A percentile compares a stretch with the other conserved stretches of the same genome.
Conservation (phyloP, 2,888 invertebrate genomes). For the Melanargia galathea region DNA sequence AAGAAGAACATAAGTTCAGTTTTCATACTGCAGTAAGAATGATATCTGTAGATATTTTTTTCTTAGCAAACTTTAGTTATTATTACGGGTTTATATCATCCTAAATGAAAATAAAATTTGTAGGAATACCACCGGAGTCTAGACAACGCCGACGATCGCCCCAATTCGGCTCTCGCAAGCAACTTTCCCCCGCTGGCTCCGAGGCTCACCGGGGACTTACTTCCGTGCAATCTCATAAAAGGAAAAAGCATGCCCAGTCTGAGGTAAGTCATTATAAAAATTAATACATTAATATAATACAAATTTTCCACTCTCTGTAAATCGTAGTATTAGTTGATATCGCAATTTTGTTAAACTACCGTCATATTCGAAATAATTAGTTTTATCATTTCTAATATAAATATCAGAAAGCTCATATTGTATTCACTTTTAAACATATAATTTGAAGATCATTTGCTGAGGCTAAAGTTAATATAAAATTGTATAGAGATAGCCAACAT, state of each 20-base stretch:
- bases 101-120: constrained; percentile 42
- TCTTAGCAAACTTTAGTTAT: constrained; percentile 39
- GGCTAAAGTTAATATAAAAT: not conserved
- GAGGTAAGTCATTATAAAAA: constrained; percentile 84
- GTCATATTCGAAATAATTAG: not conserved
- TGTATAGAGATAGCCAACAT: not conserved
- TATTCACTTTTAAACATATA: not conserved
- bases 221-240: constrained; percentile 89
- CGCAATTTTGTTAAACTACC: constrained; percentile 7
- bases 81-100: constrained; percentile 19
- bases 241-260: constrained; percentile 98
- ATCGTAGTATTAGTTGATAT: constrained; percentile 37
- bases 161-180: constrained; percentile 86
- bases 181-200: constrained; percentile 84
- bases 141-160: constrained; percentile 90
- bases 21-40: constrained; percentile 82
- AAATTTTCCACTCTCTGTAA: constrained; percentile 24
- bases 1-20: constrained; percentile 86
- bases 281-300: constrained; percentile 15
- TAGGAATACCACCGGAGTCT: constrained; percentile 92
- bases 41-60: constrained; percentile 83
- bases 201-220: constrained; percentile 74
- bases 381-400: constrained; percentile 3
- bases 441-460: not conserved
- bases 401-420: not conserved